Conservation (phyloP, 2,797 vertebrate species). For the Adelosebastes latens region DNA sequence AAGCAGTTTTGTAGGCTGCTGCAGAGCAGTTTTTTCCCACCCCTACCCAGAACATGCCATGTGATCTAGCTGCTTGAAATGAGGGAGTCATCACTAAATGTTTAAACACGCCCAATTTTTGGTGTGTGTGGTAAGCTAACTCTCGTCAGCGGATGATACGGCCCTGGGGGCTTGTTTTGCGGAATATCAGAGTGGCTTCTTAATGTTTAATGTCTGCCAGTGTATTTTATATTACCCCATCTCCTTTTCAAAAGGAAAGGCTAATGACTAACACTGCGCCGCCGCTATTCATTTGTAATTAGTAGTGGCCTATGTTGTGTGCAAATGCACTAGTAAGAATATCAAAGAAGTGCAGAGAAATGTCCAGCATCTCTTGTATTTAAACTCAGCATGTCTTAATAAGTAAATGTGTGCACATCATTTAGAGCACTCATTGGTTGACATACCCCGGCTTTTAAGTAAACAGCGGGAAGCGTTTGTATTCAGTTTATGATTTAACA, state of each 20-base stretch:
- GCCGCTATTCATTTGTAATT: slow-evolving; percentile 76
- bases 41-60: slow-evolving; percentile 22
- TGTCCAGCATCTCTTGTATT: slow-evolving; percentile 37
- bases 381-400: slow-evolving; percentile 38
- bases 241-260: slow-evolving; percentile 83
- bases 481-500: slow-evolving; percentile 1
- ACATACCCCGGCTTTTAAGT: slow-evolving; percentile 22
- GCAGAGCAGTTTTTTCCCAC: slow-evolving; percentile 9
- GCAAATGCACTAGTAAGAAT: slow-evolving; percentile 62
- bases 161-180: slow-evolving; percentile 78
- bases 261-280: slow-evolving; percentile 75
- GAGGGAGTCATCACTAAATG: slow-evolving; percentile 75
- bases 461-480: slow-evolving; percentile 20
- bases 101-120: slow-evolving; percentile 72
- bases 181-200: slow-evolving; percentile 80
- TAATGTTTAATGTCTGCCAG: slow-evolving; percentile 82
- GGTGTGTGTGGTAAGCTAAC: slow-evolving; percentile 72
- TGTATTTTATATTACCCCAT: slow-evolving; percentile 83
- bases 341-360: slow-evolving; percentile 46
- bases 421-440: slow-evolving; percentile 9
- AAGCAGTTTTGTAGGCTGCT: slow-evolving; percentile 15
- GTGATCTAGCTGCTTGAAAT: slow-evolving; percentile 54
- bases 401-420: slow-evolving; percentile 24
- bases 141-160: slow-evolving; percentile 68
- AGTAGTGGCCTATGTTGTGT: slow-evolving; percentile 67